Conservation (phyloP, 2,888 invertebrate genomes). For the Yponomeuta evonymella region DNA sequence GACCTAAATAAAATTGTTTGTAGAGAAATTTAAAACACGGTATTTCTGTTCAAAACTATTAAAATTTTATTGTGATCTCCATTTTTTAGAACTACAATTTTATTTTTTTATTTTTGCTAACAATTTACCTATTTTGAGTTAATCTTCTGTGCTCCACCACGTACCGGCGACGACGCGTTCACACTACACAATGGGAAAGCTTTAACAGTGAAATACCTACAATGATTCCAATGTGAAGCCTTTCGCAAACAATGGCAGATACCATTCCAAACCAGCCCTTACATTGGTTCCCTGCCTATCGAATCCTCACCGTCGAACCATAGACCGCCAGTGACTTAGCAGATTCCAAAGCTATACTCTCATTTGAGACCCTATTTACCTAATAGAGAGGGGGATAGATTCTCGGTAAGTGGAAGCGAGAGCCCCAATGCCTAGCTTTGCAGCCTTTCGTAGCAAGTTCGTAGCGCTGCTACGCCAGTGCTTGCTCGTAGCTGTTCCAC, state of each 20-base stretch:
- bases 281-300: conserved; percentile 13
- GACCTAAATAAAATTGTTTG: no score
- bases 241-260: conserved; percentile 52
- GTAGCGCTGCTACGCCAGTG: conserved; percentile 49
- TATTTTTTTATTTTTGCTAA: no score
- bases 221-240: conserved; percentile 55
- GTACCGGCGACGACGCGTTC: background rate
- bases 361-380: conserved; percentile 44
- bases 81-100: no score
- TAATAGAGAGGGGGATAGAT: conserved; percentile 36
- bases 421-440: conserved; percentile 19
- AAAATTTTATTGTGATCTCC: no score
- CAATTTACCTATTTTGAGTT: background rate
- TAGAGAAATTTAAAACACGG: no score
- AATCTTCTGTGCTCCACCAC: background rate
- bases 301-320: background rate
- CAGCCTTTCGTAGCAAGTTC: conserved; percentile 24
- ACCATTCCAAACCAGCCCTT: conserved; percentile 27
- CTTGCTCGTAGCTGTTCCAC: conserved; percentile 42
- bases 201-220: conserved; percentile 49
- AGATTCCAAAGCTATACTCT: background rate
- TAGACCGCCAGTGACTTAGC: background rate
- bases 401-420: conserved; percentile 25
- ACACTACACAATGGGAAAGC: conserved; percentile 11
- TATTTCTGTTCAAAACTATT: no score